Evolutionary conservation across 2,888 invertebrate species (phyloP).

Genomic region (Leptinotarsa rubiginosa): DNA sequence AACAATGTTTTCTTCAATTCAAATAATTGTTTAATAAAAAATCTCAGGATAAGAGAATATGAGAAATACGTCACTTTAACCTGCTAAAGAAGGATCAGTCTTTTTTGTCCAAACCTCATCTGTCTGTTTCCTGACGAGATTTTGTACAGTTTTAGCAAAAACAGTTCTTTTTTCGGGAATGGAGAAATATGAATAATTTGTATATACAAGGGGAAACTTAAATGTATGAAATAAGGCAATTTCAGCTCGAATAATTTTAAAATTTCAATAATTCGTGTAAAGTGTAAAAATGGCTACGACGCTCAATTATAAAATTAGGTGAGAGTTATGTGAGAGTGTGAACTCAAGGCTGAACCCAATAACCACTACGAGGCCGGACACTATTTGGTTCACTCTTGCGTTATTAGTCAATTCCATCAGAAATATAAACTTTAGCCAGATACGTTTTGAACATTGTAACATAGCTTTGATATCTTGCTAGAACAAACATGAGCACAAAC

Average conservation of each 20-base stretch:
- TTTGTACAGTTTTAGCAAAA: not conserved
- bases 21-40: too few species aligned
- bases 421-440: constrained; percentile 3
- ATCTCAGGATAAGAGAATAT: too few species aligned
- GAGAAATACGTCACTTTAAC: too few species aligned
- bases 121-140: too few species aligned
- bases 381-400: constrained; percentile 15
- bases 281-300: constrained; percentile 46
- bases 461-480: constrained; percentile 9
- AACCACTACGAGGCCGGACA: not conserved
- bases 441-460: constrained; percentile 14
- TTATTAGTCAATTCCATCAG: constrained; percentile 30
- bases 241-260: not conserved
- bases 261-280: not conserved
- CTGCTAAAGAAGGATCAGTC: too few species aligned
- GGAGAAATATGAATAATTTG: not conserved
- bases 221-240: not conserved
- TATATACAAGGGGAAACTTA: not conserved
- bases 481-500: constrained; percentile 44
- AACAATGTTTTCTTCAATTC: too few species aligned
- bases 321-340: constrained; percentile 15
- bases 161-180: not conserved
- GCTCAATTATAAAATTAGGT: constrained; percentile 51
- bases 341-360: not conserved
- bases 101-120: too few species aligned